Percentiles rank a stretch among this genome's conserved stretches.
These are phyloP conservation scores for Eutolmus rufibarbis DNA, from an alignment of 2,888 invertebrate genomes.

Conservation along the genomic window DNA sequence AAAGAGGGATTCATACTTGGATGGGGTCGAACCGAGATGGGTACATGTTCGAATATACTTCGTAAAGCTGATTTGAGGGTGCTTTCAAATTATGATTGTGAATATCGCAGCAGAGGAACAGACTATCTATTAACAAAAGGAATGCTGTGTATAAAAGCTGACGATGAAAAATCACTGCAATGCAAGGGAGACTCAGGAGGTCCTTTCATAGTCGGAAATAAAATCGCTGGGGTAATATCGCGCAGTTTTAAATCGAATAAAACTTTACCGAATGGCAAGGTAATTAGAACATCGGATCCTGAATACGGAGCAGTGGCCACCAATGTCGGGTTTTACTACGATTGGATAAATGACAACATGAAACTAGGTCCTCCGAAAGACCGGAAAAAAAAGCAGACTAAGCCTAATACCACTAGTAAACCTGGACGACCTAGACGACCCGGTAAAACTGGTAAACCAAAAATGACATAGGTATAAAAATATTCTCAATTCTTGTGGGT, in stretches of 20 bases:
- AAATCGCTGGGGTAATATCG: background rate
- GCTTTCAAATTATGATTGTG: background rate
- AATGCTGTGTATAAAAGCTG: background rate
- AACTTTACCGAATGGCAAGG: background rate
- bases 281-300: background rate
- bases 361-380: background rate
- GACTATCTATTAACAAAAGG: background rate
- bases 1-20: background rate
- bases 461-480: background rate
- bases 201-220: background rate
- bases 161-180: background rate
- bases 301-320: background rate
- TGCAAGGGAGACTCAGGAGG: background rate
- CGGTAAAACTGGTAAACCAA: background rate
- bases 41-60: background rate
- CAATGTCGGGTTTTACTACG: background rate
- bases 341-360: background rate
- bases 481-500: background rate
- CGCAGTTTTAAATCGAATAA: background rate
- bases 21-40: background rate
- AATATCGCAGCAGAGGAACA: background rate
- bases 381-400: background rate
- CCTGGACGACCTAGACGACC: background rate
- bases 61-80: background rate
- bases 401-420: background rate